Evolutionary conservation across 2,797 vertebrate species (phyloP).

Genomic region (Cossypha dichroa): DNA sequence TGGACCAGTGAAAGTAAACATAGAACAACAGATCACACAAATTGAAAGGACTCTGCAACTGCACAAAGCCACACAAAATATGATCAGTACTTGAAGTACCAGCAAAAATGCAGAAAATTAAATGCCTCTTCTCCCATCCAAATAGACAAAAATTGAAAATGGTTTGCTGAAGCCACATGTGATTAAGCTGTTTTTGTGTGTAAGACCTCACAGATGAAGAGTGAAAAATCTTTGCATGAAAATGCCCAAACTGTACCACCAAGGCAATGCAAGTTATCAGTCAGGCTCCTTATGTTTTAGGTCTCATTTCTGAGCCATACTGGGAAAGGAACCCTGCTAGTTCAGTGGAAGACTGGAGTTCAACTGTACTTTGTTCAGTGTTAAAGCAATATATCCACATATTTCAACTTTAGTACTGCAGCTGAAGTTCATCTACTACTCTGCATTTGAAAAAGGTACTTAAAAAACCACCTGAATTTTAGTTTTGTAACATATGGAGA

Average conservation of each 20-base stretch:
- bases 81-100: not conserved
- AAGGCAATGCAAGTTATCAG: not conserved
- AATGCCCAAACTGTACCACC: not conserved
- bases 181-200: not conserved
- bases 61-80: not conserved
- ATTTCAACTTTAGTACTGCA: not conserved
- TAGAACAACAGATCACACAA: not conserved
- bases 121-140: not conserved
- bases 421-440: not conserved
- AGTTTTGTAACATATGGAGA: not conserved
- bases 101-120: not conserved
- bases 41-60: not conserved
- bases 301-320: not conserved
- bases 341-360: not conserved
- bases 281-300: not conserved
- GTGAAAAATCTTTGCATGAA: not conserved
- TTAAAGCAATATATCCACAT: not conserved
- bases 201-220: not conserved
- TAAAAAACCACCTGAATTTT: not conserved
- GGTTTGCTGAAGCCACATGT: not conserved
- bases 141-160: not conserved
- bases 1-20: not conserved
- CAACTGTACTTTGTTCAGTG: not conserved
- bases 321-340: not conserved
- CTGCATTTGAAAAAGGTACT: not conserved